Evolutionary conservation across 2,888 invertebrate genomes (phyloP).

Genomic region (Crossocerus cetratus): DNA sequence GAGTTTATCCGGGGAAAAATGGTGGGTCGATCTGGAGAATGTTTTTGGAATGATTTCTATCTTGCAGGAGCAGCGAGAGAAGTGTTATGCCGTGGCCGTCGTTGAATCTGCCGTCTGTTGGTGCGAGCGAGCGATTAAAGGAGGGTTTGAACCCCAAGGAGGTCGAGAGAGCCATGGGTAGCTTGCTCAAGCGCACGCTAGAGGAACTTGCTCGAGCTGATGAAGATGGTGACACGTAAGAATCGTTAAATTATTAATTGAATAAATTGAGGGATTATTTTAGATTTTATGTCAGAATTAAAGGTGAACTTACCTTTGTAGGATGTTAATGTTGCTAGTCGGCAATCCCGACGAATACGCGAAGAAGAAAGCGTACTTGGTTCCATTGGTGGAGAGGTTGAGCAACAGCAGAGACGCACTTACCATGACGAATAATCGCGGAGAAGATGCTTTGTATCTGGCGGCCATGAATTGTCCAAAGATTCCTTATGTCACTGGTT

Average conservation of each 20-base stretch:
- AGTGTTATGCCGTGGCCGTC: constrained; percentile 61
- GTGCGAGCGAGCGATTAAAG: constrained; percentile 62
- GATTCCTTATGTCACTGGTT: constrained; percentile 67
- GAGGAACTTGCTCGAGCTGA: constrained; percentile 60
- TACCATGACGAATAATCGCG: constrained; percentile 59
- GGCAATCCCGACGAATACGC: constrained; percentile 62
- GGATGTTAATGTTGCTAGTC: constrained; percentile 68
- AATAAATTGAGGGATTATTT: too few relatives aligned
- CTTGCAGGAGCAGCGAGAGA: too few relatives aligned
- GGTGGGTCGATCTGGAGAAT: too few relatives aligned
- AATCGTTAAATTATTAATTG: constrained; percentile 2
- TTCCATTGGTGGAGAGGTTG: constrained; percentile 67
- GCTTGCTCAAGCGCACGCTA: constrained; percentile 57
- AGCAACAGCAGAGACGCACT: constrained; percentile 57
- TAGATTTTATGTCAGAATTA: too few relatives aligned
- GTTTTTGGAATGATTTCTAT: too few relatives aligned
- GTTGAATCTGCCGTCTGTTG: constrained; percentile 62
- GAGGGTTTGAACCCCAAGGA: constrained; percentile 59
- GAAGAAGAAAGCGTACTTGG: constrained; percentile 63
- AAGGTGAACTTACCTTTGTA: constrained; percentile 26
- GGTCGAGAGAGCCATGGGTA: constrained; percentile 66
- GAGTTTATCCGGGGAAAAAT: constrained; percentile 1
- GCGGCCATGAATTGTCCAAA: constrained; percentile 67
- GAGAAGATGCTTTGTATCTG: constrained; percentile 69
- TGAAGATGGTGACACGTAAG: constrained; percentile 71